Evolutionary conservation across 1,140 invertebrate species (phyloP).

Genomic region (Elysia chlorotica): DNA sequence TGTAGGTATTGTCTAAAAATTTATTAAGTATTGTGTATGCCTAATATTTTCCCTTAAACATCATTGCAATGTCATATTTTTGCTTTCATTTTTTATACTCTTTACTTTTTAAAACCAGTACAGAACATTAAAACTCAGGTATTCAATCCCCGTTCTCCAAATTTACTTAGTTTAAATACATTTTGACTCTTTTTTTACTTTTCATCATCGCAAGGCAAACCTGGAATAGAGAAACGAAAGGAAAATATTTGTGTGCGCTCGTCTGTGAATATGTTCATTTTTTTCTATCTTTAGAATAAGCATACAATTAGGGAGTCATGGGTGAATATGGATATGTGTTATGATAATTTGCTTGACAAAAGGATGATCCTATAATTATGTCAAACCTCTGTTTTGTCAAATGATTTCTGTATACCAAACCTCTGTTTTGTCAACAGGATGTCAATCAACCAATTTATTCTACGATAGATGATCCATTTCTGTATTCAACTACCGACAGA

Average conservation of each 20-base stretch:
- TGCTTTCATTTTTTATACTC: background rate
- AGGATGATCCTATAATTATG: background rate
- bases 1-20: too few species aligned
- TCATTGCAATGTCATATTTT: background rate
- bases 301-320: background rate
- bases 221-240: too few species aligned
- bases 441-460: conserved; percentile 9
- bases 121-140: background rate
- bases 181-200: too few species aligned
- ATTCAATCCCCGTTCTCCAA: background rate
- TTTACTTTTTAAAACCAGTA: background rate
- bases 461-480: conserved; percentile 7
- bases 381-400: too few species aligned
- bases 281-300: background rate
- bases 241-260: background rate
- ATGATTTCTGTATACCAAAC: too few species aligned
- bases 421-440: too few species aligned
- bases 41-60: too few species aligned
- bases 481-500: background rate
- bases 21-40: too few species aligned
- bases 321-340: background rate
- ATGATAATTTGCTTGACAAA: background rate
- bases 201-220: too few species aligned
- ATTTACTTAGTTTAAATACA: background rate
- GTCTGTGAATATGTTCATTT: background rate